Evolutionary conservation across 2,888 invertebrate species (phyloP), one percentile per base, ranked within the genome.

Genomic region (Liodrosophila aerea): DNA sequence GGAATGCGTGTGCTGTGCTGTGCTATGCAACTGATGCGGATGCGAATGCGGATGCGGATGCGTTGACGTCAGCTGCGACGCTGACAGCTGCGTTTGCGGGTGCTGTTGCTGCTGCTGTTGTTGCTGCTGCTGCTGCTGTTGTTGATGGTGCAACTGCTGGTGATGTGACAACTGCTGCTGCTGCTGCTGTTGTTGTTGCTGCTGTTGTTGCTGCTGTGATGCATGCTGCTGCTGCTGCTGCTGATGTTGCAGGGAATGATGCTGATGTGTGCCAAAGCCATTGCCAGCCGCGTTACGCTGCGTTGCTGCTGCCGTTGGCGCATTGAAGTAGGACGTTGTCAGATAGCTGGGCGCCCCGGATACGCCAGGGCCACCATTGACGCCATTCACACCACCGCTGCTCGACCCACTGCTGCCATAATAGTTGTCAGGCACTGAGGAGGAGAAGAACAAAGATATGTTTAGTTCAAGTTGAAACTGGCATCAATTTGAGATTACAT

Each of bases 371-470:
- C 81, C 82, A n/a, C 72, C 16, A 52, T 81, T 67, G 44, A 74
- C 56, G 56, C 75, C 34, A 30, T 39, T 47, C 47, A 68, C 52
- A 15, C 78, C 73, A 22, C 39, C 51, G 49, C 68, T 73, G 31
- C 73, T 72, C 13, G 77, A 72, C 40, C 75, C 83, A 40, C 78
- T 64, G 64, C 73, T 73, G 57, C 80, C 71, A 44, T 90, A 90
- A 74, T 90, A 93, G 85, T 92, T 93, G 87, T 93, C 93, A 73
- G 93, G 91, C 89, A 93, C 93, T 93, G 91, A 47, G 4, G n/a
- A 12, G n/a, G 8, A 7, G 29, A 29, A 30, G n/a, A 15, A 22
- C 29, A 22, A 1, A 29, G 27, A 9, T 2, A 22, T 7, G 15
- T 22, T 22, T 22, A 22, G 5, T 22, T 22, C n/a, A n/a, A n/a